Conservation (phyloP, 2,797 vertebrate species). For the Scarus forsteni region DNA sequence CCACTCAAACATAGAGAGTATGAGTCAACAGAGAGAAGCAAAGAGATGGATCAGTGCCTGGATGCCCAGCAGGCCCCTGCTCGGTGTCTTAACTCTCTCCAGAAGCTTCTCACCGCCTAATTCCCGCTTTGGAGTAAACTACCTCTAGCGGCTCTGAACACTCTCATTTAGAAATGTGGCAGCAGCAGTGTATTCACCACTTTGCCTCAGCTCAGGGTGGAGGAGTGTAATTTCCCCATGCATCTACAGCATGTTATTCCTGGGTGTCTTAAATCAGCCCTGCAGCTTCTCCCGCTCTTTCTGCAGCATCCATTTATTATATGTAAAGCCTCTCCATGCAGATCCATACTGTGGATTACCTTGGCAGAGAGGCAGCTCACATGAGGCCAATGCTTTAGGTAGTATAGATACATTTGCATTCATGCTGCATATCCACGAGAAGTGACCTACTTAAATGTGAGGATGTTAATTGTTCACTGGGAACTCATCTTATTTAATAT, state of each 20-base stretch:
- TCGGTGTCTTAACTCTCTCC: conserved; percentile 69
- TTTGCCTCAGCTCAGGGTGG: neutral
- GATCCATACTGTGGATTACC: conserved; percentile 70
- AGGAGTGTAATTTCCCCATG: conserved; percentile 8
- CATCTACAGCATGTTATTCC: conserved; percentile 5
- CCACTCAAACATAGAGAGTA: conserved; percentile 31
- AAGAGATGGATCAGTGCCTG: conserved; percentile 59
- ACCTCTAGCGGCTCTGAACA: conserved; percentile 35
- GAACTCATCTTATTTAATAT: conserved; percentile 23
- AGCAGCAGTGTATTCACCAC: conserved; percentile 8
- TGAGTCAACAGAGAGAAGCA: conserved; percentile 65
- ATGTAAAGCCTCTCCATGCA: conserved; percentile 64
- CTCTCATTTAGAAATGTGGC: conserved; percentile 40
- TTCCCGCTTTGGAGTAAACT: conserved; percentile 42
- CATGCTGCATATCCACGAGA: conserved; percentile 57
- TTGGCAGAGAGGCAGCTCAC: conserved; percentile 51
- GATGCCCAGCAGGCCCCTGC: conserved; percentile 64
- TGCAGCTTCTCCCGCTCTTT: neutral
- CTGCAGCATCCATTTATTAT: conserved; percentile 32
- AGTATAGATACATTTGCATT: conserved; percentile 67
- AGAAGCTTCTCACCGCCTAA: conserved; percentile 58
- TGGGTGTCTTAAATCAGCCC: conserved; percentile 4
- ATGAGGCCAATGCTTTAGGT: conserved; percentile 51
- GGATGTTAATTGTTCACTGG: conserved; percentile 50
- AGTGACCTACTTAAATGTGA: conserved; percentile 72